Conservation (phyloP, 2,797 vertebrate species). For the Lepidocolaptes lacrymiger region DNA sequence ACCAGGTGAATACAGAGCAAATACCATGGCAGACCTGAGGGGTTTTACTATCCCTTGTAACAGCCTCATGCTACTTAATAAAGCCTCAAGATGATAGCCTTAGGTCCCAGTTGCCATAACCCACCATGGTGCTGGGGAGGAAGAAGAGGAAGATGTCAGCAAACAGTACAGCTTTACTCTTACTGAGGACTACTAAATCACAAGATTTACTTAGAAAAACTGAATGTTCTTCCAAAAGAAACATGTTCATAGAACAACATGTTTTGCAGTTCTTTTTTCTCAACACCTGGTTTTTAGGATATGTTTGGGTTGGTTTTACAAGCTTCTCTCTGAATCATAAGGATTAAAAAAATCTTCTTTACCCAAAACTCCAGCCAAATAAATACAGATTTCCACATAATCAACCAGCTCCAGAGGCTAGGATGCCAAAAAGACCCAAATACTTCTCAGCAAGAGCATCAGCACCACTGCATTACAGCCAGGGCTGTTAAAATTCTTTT, state of each 20-base stretch:
- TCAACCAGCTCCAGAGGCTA: not conserved
- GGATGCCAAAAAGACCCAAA: not conserved
- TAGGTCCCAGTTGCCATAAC: not conserved
- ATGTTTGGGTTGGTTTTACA: slow-evolving; percentile 12
- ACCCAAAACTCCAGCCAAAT: not conserved
- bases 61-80: not conserved
- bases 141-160: not conserved
- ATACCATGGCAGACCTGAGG: not conserved
- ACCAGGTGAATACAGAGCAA: not conserved
- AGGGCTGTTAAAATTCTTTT: not conserved
- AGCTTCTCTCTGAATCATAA: not conserved
- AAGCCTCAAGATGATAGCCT: not conserved
- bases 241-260: not conserved
- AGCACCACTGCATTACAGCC: not conserved
- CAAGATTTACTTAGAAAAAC: not conserved
- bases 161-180: not conserved
- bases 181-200: not conserved
- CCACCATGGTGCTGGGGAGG: not conserved
- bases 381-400: not conserved
- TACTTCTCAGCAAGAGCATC: slow-evolving; percentile 6
- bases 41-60: not conserved
- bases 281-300: not conserved
- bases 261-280: not conserved
- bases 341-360: slow-evolving; percentile 28
- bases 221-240: not conserved